phyloP scores from a whole-genome alignment of 2,797 vertebrate species.

The Lepidocolaptes lacrymiger region DNA sequence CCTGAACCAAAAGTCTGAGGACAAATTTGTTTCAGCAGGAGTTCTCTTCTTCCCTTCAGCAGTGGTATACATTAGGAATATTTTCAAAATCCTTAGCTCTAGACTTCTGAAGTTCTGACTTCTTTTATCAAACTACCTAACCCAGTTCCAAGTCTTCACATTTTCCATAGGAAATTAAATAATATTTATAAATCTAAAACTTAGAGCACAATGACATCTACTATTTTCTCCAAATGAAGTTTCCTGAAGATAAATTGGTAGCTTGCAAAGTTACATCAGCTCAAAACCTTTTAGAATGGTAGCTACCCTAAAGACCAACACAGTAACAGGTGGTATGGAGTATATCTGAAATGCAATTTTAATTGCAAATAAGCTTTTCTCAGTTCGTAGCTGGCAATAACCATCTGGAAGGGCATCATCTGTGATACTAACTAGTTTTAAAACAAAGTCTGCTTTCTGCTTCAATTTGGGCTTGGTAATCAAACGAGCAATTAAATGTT shows the following conservation, averaged over 20 bases:
- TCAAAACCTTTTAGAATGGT: neutral
- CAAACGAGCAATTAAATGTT: neutral
- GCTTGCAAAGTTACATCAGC: neutral
- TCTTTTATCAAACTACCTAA: neutral
- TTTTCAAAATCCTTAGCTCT: neutral
- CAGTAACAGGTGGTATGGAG: neutral
- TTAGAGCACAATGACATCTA: neutral
- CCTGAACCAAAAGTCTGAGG: neutral
- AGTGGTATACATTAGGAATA: neutral
- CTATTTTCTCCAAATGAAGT: neutral
- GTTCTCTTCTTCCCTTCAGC: neutral
- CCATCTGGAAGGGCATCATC: neutral
- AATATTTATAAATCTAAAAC: neutral
- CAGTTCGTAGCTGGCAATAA: neutral
- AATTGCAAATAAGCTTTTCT: neutral
- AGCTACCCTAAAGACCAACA: neutral
- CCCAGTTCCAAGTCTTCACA: neutral
- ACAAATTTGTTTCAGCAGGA: neutral
- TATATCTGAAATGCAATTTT: neutral
- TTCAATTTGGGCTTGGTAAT: neutral
- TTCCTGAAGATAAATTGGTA: neutral
- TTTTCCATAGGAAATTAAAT: neutral
- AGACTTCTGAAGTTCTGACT: neutral
- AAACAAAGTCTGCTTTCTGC: neutral
- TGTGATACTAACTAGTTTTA: neutral